Evolutionary conservation across 2,113 vertebrate species (phyloP).

Genomic region (Petromus typicus): DNA sequence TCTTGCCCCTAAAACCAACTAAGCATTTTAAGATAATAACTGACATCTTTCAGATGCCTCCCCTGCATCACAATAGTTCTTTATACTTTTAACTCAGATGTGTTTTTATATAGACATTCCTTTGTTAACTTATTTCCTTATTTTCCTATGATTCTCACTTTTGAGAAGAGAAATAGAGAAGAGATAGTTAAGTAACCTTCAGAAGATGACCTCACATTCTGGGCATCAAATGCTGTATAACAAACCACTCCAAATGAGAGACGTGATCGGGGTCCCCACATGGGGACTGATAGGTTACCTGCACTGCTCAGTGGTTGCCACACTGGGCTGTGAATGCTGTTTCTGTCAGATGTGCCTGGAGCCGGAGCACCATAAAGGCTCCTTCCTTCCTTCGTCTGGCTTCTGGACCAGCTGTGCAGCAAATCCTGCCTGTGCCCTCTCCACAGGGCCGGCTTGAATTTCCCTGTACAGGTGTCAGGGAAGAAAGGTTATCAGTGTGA

Average conservation of each 20-base stretch:
- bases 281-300: accelerated
- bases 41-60: not conserved
- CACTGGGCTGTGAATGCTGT: too few relatives aligned
- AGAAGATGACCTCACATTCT: not conserved
- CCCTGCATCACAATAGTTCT: not conserved
- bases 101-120: not conserved
- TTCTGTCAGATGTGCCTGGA: not conserved
- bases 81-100: not conserved
- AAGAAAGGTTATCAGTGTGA: too few relatives aligned
- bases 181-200: not conserved
- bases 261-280: not conserved
- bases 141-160: not conserved
- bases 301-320: not conserved
- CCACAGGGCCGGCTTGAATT: accelerated
- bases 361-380: accelerated
- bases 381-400: accelerated
- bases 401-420: not conserved
- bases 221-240: too few relatives aligned
- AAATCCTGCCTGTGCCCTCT: accelerated
- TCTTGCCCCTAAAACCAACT: not conserved
- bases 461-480: not conserved
- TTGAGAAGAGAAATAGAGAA: not conserved
- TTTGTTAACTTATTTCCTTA: not conserved
- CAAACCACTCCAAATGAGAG: not conserved
- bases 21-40: slow-evolving; percentile 14